These are phyloP conservation scores for Nomada hirtipes DNA, from an alignment of 2,888 invertebrate species.

Conservation along the genomic window DNA sequence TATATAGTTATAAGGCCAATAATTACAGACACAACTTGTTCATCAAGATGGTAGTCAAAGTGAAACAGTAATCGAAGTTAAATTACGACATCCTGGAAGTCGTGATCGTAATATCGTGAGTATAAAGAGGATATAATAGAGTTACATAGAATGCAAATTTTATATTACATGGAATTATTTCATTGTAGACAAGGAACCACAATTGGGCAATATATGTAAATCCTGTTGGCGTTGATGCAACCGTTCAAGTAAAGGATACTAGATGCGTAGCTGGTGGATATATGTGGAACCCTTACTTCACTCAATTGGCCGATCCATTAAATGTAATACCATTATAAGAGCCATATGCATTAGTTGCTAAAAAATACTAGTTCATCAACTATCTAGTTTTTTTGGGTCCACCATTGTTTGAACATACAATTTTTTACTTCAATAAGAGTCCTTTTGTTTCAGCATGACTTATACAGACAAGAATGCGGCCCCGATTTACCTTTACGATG, in stretches of 20 bases:
- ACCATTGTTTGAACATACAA: not conserved
- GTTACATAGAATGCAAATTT: not conserved
- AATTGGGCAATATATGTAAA: conserved; percentile 97
- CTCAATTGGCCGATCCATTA: conserved; percentile 94
- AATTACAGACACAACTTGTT: conserved; percentile 91
- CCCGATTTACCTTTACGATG: conserved; percentile 95
- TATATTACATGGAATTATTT: conserved; percentile 13
- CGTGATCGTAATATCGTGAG: conserved; percentile 92
- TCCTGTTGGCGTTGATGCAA: conserved; percentile 95
- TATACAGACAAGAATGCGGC: conserved; percentile 95
- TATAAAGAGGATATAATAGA: conserved; percentile 11
- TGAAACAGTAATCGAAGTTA: conserved; percentile 95
- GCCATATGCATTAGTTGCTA: not conserved
- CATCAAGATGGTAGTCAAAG: conserved; percentile 94
- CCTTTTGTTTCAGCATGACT: conserved; percentile 87
- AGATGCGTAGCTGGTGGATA: conserved; percentile 96
- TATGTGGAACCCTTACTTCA: conserved; percentile 96
- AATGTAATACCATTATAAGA: conserved; percentile 86
- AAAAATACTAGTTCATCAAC: too few species aligned
- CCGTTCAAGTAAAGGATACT: conserved; percentile 91
- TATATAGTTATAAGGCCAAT: conserved; percentile 5
- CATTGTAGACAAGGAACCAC: conserved; percentile 90
- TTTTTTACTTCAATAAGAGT: conserved; percentile 20
- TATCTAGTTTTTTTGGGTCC: too few species aligned
- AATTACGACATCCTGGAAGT: conserved; percentile 94